A percentile compares a stretch with the other conserved stretches of the same genome.
Conservation (phyloP, 2,888 invertebrate genomes). For the Aleiodes testaceus region DNA sequence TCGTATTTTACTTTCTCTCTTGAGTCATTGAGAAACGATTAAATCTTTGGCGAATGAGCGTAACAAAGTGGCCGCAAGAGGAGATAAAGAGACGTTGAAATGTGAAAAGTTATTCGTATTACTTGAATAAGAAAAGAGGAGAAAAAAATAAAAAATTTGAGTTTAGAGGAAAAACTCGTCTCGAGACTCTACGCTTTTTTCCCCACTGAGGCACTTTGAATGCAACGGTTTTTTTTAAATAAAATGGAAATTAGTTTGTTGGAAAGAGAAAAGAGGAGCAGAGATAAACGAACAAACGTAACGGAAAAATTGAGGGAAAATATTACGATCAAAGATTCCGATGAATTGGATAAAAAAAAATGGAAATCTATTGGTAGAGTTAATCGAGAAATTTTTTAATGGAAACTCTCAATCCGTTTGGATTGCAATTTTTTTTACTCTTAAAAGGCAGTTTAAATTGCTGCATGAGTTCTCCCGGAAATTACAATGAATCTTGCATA, state of each 20-base stretch:
- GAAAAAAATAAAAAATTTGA: not conserved
- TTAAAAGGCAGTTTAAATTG: constrained; percentile 11
- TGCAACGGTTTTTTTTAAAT: constrained; percentile 1
- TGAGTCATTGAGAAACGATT: constrained; percentile 33
- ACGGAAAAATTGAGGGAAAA: constrained; percentile 10
- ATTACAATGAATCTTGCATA: constrained; percentile 17
- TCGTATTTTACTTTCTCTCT: not conserved
- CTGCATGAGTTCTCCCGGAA: constrained; percentile 1
- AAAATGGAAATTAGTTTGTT: constrained; percentile 22
- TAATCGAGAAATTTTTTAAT: constrained; percentile 7
- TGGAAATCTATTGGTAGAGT: not conserved
- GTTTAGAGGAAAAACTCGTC: constrained; percentile 30
- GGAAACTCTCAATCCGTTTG: not conserved
- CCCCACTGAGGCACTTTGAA: constrained; percentile 4
- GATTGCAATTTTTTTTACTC: not conserved
- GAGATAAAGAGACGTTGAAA: constrained; percentile 15
- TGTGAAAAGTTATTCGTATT: constrained; percentile 11
- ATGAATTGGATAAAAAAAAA: not conserved
- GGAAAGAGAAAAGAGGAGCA: not conserved
- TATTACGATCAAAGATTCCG: not conserved
- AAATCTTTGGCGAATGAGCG: constrained; percentile 26
- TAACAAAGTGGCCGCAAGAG: not conserved
- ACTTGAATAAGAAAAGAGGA: constrained; percentile 1
- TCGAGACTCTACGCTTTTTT: constrained; percentile 33
- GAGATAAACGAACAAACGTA: not conserved